Percentiles rank a stretch among this genome's conserved stretches.
These are phyloP conservation scores for Poeciliopsis prolifica DNA, from an alignment of 2,113 vertebrate genomes.

Conservation along the genomic window DNA sequence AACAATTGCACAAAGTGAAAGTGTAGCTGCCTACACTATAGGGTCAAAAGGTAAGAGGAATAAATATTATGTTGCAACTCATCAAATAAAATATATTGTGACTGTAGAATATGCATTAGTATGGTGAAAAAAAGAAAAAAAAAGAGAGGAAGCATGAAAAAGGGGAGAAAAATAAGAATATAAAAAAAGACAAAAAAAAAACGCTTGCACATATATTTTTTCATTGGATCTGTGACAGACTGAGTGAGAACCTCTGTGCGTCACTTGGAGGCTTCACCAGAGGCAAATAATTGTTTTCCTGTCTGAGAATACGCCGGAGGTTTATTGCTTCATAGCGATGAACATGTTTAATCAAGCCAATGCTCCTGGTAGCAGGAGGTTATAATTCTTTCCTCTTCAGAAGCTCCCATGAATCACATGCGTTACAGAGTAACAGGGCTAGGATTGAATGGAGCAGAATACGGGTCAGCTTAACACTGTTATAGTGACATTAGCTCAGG, in stretches of 20 bases:
- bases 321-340: constrained; percentile 65
- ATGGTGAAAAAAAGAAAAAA: background rate
- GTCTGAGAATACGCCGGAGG: constrained; percentile 53
- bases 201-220: constrained; percentile 6
- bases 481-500: constrained; percentile 73
- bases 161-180: constrained; percentile 11
- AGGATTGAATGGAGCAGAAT: constrained; percentile 63
- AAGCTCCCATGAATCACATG: constrained; percentile 64
- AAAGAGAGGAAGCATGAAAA: constrained; percentile 4
- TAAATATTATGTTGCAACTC: background rate
- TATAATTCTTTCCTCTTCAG: constrained; percentile 64
- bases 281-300: constrained; percentile 56
- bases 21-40: constrained; percentile 50
- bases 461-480: constrained; percentile 69
- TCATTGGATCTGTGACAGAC: background rate
- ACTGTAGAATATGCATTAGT: background rate
- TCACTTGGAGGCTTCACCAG: constrained; percentile 41
- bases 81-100: constrained; percentile 17
- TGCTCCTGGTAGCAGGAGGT: constrained; percentile 48
- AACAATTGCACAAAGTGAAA: constrained; percentile 48
- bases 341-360: constrained; percentile 75
- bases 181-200: constrained; percentile 1
- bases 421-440: constrained; percentile 54
- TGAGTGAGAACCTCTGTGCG: background rate
- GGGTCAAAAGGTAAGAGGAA: constrained; percentile 36